Conservation (phyloP, 2,888 invertebrate genomes). For the Pammene aurita region DNA sequence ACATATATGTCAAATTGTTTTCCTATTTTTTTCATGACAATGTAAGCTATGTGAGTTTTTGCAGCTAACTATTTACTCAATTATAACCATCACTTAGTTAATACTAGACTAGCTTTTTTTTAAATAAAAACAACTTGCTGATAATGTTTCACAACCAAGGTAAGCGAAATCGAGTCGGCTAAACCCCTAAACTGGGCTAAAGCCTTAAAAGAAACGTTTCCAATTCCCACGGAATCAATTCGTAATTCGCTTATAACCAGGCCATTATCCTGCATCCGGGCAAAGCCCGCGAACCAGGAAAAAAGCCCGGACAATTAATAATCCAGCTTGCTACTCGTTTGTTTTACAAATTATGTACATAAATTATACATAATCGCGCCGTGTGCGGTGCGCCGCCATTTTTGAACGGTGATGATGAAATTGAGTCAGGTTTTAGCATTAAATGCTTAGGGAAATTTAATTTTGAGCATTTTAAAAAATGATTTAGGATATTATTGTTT, state of each 20-base stretch:
- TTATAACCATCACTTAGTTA: too few species aligned
- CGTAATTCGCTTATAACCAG: constrained; percentile 35
- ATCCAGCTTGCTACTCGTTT: constrained; percentile 45
- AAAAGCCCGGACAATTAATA: constrained; percentile 45
- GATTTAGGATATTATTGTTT: background rate
- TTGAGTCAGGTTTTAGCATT: constrained; percentile 12
- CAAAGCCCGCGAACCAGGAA: constrained; percentile 27
- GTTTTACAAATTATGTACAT: constrained; percentile 49
- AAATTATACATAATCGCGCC: constrained; percentile 47
- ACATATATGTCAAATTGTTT: too few species aligned
- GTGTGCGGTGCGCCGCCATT: constrained; percentile 27
- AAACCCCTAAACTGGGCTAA: too few species aligned
- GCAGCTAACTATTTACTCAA: too few species aligned
- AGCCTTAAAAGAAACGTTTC: background rate
- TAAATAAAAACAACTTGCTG: too few species aligned
- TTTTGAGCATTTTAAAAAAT: background rate
- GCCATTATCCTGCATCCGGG: constrained; percentile 32
- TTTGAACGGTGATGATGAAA: constrained; percentile 27
- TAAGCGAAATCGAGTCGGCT: background rate
- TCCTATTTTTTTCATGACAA: too few species aligned
- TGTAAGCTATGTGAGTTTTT: too few species aligned
- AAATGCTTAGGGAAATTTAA: constrained; percentile 3
- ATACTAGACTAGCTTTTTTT: too few species aligned
- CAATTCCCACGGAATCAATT: constrained; percentile 37
- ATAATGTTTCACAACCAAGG: too few species aligned